Evolutionary conservation across 2,888 invertebrate genomes (phyloP).

Genomic region (Alviniconcha strummeri): DNA sequence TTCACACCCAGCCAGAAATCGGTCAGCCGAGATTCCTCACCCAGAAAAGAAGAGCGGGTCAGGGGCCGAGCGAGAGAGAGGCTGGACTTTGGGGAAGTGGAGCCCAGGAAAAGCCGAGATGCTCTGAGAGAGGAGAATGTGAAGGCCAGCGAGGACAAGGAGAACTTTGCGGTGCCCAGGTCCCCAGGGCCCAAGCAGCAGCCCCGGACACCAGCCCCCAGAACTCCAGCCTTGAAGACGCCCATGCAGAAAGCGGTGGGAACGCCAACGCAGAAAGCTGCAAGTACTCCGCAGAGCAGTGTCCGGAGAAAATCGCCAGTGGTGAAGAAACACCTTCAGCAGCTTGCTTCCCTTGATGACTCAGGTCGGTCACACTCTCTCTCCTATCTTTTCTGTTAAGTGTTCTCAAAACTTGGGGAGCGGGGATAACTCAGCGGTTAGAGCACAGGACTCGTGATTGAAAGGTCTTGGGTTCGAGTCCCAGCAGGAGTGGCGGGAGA

Average conservation of each 20-base stretch:
- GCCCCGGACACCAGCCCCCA: background rate
- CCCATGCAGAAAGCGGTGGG: background rate
- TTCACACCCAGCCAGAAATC: constrained; percentile 9
- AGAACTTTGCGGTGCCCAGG: constrained; percentile 36
- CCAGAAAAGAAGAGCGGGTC: constrained; percentile 27
- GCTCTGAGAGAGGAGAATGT: constrained; percentile 6
- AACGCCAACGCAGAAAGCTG: constrained; percentile 52
- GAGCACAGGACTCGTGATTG: no score
- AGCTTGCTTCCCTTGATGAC: constrained; percentile 20
- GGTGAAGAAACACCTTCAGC: constrained; percentile 10
- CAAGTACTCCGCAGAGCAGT: constrained; percentile 28
- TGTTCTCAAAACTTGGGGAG: no score
- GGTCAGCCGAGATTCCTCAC: constrained; percentile 1
- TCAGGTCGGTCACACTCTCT: background rate
- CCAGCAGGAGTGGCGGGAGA: no score
- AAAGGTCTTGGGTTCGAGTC: no score
- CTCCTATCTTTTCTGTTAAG: background rate
- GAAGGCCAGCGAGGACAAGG: constrained; percentile 17
- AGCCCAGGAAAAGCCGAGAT: constrained; percentile 33
- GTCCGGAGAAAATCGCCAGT: constrained; percentile 7
- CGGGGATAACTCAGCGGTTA: no score
- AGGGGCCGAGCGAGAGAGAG: constrained; percentile 57
- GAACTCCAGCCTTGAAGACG: constrained; percentile 24
- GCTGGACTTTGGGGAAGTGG: constrained; percentile 51
- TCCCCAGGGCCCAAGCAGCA: constrained; percentile 37